These are phyloP conservation scores for Lucilia cuprina DNA, from an alignment of 1,140 invertebrate species.

Conservation along the genomic window DNA sequence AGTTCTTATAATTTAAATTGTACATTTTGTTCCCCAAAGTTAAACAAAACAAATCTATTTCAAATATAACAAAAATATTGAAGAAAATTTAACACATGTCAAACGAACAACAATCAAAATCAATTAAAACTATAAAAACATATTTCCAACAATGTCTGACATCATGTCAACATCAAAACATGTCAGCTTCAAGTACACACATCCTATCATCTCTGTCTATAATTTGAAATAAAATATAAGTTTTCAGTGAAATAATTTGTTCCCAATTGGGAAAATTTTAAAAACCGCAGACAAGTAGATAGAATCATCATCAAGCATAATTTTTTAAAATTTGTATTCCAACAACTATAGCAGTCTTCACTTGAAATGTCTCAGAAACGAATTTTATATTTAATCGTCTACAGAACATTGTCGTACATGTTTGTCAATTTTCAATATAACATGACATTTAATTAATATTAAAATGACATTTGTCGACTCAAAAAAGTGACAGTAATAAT, in stretches of 20 bases:
- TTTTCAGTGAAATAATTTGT: background rate
- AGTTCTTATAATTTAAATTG: no score
- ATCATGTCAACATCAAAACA: background rate
- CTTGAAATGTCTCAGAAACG: no score
- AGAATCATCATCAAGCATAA: no score
- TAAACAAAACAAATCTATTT: no score
- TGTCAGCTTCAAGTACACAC: background rate
- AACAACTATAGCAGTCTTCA: no score
- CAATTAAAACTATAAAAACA: background rate
- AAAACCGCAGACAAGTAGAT: no score
- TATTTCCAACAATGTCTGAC: background rate
- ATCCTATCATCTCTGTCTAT: background rate
- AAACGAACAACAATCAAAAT: background rate
- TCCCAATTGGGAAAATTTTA: background rate
- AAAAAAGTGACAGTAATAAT: conserved; percentile 60
- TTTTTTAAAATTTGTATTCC: no score
- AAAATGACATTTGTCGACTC: conserved; percentile 60
- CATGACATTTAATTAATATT: conserved; percentile 62
- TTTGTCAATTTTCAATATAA: conserved; percentile 47
- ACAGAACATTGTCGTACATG: background rate
- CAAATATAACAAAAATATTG: no score
- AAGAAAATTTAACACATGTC: background rate
- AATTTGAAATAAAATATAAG: background rate
- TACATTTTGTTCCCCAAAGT: no score
- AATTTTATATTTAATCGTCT: no score